Conservation (phyloP, 2,888 invertebrate genomes). For the Paralinhomoeus sp. region DNA sequence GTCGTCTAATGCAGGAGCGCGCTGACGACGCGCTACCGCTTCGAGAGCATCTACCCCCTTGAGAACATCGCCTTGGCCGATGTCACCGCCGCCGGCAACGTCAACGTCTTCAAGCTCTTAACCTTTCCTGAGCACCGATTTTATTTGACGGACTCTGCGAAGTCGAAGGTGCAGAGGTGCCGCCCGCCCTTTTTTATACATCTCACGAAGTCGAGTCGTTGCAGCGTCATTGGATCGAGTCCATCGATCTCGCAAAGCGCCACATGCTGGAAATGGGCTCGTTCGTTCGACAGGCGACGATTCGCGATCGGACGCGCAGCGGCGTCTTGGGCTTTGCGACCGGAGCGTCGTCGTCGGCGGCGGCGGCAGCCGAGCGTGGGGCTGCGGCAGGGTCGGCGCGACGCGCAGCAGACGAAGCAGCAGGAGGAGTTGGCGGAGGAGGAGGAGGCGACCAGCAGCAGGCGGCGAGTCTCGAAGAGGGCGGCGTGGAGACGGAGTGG, state of each 20-base stretch:
- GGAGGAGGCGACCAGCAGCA: too few species aligned
- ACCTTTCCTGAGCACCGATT: constrained; percentile 78
- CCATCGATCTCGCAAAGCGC: constrained; percentile 69
- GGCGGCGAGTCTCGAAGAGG: background rate
- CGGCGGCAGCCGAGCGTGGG: too few species aligned
- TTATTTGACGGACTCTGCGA: constrained; percentile 60
- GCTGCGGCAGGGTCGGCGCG: too few species aligned
- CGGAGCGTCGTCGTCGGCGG: background rate
- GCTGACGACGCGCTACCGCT: constrained; percentile 55
- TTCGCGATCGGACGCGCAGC: background rate
- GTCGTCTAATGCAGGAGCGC: too few species aligned
- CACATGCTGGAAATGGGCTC: constrained; percentile 34
- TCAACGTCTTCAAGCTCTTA: constrained; percentile 73
- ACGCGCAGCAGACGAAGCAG: too few species aligned
- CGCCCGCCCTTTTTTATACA: too few species aligned
- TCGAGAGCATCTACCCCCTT: constrained; percentile 57
- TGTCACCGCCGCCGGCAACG: constrained; percentile 52
- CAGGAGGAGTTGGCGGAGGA: too few species aligned
- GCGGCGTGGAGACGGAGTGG: constrained; percentile 38
- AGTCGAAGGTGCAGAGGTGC: constrained; percentile 43
- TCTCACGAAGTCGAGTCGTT: too few species aligned
- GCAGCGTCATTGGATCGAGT: constrained; percentile 74
- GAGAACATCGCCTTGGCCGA: constrained; percentile 79
- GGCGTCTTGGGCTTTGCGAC: background rate
- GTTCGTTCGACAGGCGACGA: constrained; percentile 10